A percentile compares a stretch with the other conserved stretches of the same genome.
phyloP scores from a whole-genome alignment of 2,888 invertebrate genomes.

The Microplitis deprimator region DNA sequence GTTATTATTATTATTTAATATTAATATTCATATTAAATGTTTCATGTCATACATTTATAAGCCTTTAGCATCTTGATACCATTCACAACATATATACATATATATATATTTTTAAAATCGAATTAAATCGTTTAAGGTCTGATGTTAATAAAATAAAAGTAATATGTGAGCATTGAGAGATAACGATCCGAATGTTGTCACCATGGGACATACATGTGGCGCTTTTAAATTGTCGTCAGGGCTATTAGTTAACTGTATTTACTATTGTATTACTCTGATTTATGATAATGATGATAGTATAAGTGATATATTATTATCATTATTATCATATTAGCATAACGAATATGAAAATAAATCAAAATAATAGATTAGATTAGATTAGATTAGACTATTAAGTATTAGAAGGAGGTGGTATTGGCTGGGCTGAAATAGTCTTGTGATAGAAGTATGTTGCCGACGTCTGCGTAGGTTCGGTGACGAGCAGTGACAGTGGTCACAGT shows the following conservation, averaged over 20 bases:
- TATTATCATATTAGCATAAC: background rate
- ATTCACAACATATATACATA: constrained; percentile 52
- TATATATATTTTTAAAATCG: background rate
- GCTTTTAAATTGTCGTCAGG: background rate
- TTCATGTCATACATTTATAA: constrained; percentile 62
- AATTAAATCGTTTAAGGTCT: background rate
- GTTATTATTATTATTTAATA: constrained; percentile 51
- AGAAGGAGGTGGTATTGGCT: constrained; percentile 11
- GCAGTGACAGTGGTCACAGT: constrained; percentile 92
- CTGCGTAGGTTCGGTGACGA: constrained; percentile 85
- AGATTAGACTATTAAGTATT: constrained; percentile 7
- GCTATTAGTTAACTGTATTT: constrained; percentile 8
- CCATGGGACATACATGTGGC: constrained; percentile 62
- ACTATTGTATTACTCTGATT: background rate
- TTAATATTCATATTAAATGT: constrained; percentile 58
- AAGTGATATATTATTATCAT: background rate
- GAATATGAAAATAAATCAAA: constrained; percentile 2
- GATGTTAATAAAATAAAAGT: background rate
- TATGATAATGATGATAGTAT: background rate
- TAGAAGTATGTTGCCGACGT: constrained; percentile 68
- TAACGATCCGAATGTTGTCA: constrained; percentile 36
- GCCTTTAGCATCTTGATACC: constrained; percentile 60
- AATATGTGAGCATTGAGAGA: constrained; percentile 6
- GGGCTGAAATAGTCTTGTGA: constrained; percentile 61
- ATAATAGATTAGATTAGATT: constrained; percentile 28